phyloP scores from a whole-genome alignment of 2,113 vertebrate species.

The Ginglymostoma cirratum region DNA sequence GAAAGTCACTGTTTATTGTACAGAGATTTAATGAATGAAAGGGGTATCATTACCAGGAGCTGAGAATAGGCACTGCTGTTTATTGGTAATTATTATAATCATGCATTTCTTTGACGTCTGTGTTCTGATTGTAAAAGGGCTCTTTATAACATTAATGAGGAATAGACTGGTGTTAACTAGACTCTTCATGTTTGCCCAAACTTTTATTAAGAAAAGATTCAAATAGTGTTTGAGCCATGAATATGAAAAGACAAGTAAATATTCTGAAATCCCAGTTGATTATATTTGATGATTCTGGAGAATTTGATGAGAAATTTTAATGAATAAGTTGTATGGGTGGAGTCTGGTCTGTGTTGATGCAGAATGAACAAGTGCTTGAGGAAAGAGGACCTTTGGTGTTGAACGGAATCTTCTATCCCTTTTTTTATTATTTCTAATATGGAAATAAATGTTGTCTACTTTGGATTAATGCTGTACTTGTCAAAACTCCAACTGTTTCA shows the following conservation, averaged over 20 bases:
- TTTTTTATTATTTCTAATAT: background rate
- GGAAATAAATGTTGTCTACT: background rate
- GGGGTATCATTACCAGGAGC: background rate
- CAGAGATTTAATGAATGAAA: background rate
- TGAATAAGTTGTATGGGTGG: background rate
- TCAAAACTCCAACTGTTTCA: background rate
- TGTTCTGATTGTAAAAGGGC: background rate
- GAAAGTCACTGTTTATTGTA: background rate
- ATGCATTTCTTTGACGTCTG: constrained; percentile 19
- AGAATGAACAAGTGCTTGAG: background rate
- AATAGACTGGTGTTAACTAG: background rate
- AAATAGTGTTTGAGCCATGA: background rate
- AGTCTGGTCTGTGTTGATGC: too few relatives aligned
- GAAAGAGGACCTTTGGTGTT: background rate
- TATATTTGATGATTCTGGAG: background rate
- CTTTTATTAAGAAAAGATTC: background rate
- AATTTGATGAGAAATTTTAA: background rate
- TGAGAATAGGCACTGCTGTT: background rate
- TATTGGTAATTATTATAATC: background rate
- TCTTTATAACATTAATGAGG: background rate
- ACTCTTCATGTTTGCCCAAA: background rate
- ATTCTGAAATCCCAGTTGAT: background rate
- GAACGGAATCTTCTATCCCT: background rate
- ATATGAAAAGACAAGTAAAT: background rate
- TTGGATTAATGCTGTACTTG: background rate